These are phyloP conservation scores for Crocuta crocuta DNA, from an alignment of 2,113 vertebrate species.

Conservation along the genomic window DNA sequence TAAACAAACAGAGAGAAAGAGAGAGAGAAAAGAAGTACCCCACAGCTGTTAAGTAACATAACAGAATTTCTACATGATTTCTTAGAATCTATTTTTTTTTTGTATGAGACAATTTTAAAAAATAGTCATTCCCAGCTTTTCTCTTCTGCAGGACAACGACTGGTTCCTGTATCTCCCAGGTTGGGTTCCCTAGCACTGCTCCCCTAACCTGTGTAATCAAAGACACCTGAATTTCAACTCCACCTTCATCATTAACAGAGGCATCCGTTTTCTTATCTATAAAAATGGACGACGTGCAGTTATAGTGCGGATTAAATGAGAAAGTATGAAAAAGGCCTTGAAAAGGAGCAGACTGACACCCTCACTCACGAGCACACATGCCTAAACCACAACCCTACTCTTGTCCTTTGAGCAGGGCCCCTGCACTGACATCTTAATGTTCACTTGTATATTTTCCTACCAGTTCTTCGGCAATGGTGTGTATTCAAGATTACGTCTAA, in stretches of 20 bases:
- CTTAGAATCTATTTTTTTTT: neutral
- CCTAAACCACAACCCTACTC: neutral
- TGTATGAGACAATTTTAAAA: neutral
- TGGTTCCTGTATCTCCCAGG: neutral
- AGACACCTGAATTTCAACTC: neutral
- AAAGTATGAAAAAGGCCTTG: neutral
- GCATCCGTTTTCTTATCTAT: neutral
- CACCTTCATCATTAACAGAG: neutral
- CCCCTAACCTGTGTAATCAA: neutral
- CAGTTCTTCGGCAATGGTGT: neutral
- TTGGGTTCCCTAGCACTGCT: neutral
- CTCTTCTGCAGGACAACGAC: neutral
- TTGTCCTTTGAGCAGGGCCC: neutral
- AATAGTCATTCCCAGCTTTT: neutral
- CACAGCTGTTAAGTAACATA: neutral
- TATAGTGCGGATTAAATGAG: neutral
- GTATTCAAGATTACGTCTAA: neutral
- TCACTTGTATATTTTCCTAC: neutral
- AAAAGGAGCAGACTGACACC: neutral
- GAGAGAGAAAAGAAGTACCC: neutral
- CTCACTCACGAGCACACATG: neutral
- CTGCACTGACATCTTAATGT: neutral
- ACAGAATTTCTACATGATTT: constrained; percentile 24
- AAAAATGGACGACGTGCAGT: neutral
- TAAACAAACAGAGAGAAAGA: neutral